phyloP scores from a whole-genome alignment of 2,888 invertebrate species.

The Drosophila mimetica region DNA sequence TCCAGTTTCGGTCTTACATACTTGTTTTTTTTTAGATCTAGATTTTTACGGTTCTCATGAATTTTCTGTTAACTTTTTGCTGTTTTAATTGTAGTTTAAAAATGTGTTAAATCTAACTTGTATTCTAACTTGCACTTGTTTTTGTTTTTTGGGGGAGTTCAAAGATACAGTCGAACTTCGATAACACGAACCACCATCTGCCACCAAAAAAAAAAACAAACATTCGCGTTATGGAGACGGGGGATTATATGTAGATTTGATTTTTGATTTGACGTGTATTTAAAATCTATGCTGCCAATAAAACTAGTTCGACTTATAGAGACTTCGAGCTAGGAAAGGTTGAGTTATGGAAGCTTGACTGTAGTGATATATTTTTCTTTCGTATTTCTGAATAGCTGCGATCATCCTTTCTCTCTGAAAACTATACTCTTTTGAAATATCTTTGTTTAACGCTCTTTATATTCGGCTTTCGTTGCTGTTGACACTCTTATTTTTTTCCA shows the following conservation, averaged over 20 bases:
- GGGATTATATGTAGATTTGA: background rate
- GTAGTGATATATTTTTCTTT: conserved; percentile 27
- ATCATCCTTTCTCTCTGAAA: conserved; percentile 15
- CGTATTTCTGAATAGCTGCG: conserved; percentile 21
- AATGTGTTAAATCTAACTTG: conserved; percentile 50
- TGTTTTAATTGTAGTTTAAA: conserved; percentile 61
- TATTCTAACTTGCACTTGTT: conserved; percentile 29
- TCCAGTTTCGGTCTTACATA: conserved; percentile 12
- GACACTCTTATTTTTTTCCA: conserved; percentile 35
- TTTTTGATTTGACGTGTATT: background rate
- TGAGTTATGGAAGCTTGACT: conserved; percentile 10
- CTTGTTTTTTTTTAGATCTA: conserved; percentile 18
- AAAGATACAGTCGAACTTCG: conserved; percentile 16
- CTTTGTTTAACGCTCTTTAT: conserved; percentile 40
- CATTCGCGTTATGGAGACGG: background rate
- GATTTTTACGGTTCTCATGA: conserved; percentile 75
- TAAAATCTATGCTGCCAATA: background rate
- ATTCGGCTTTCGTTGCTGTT: conserved; percentile 49
- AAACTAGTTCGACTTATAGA: conserved; percentile 4
- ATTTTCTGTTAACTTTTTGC: conserved; percentile 82
- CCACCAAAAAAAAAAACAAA: conserved; percentile 1
- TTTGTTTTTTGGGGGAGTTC: conserved; percentile 19
- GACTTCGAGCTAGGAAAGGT: conserved; percentile 3
- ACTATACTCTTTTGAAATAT: conserved; percentile 29
- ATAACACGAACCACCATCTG: conserved; percentile 1